A percentile compares a stretch with the other conserved stretches of the same genome.
These are phyloP conservation scores for Pararge aegeria DNA, from an alignment of 1,140 invertebrate genomes.

Conservation along the genomic window DNA sequence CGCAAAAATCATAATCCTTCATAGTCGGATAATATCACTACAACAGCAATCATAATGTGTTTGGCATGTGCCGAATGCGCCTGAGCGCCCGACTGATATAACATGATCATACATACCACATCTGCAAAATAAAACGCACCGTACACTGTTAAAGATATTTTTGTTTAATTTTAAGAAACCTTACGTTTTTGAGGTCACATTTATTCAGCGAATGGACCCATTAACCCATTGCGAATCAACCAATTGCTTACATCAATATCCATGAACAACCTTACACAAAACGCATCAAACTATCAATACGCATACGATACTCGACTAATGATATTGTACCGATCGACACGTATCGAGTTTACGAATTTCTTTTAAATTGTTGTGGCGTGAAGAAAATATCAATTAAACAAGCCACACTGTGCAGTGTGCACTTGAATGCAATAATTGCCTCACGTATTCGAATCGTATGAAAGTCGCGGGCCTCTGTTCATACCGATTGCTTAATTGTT, in stretches of 20 bases:
- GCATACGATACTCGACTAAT: neutral
- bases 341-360: conserved; percentile 20
- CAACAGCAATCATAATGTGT: conserved; percentile 20
- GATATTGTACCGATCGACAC: neutral
- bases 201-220: too few species aligned
- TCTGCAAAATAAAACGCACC: neutral
- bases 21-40: too few species aligned
- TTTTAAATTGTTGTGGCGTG: conserved; percentile 26
- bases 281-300: neutral
- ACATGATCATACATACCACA: conserved; percentile 6
- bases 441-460: conserved; percentile 34
- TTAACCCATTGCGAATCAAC: too few species aligned
- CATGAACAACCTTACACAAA: too few species aligned
- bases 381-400: conserved; percentile 29
- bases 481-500: conserved; percentile 36
- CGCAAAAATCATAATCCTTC: too few species aligned
- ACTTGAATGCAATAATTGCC: conserved; percentile 36
- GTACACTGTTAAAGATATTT: neutral
- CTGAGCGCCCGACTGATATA: conserved; percentile 22
- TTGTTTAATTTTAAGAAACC: too few species aligned
- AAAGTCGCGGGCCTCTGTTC: conserved; percentile 33
- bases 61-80: conserved; percentile 65
- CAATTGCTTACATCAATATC: too few species aligned
- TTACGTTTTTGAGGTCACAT: too few species aligned
- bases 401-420: conserved; percentile 5